A percentile compares a stretch with the other conserved stretches of the same genome.
Conservation (phyloP, 2,888 invertebrate genomes). For the Chymomyza caudatula region DNA sequence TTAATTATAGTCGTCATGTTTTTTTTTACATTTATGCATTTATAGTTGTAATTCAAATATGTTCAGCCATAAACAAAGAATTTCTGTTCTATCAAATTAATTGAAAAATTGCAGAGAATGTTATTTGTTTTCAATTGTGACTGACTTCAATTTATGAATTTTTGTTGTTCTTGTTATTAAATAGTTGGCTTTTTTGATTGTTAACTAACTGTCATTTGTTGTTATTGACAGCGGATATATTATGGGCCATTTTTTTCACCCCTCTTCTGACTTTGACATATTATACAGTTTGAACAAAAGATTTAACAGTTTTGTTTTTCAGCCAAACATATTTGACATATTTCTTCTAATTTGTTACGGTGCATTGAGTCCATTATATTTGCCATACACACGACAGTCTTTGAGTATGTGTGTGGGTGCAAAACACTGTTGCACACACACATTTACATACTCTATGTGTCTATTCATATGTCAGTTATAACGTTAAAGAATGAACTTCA, state of each 20-base stretch:
- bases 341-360: constrained; percentile 45
- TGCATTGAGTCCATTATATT: neutral
- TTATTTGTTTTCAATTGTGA: neutral
- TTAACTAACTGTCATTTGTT: constrained; percentile 39
- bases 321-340: constrained; percentile 34
- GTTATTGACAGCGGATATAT: constrained; percentile 34
- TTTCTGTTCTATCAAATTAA: neutral
- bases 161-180: constrained; percentile 25
- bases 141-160: neutral
- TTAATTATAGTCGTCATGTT: neutral
- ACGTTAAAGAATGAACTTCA: neutral
- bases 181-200: constrained; percentile 39
- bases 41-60: neutral
- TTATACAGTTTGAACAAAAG: constrained; percentile 35
- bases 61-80: neutral
- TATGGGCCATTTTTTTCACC: neutral
- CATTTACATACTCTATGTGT: too few species aligned
- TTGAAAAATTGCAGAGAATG: neutral
- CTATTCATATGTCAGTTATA: neutral
- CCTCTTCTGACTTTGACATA: constrained; percentile 52
- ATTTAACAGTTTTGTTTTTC: constrained; percentile 12
- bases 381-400: neutral
- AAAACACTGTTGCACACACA: neutral
- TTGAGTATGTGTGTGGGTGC: neutral
- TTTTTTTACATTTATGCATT: neutral